A percentile compares a stretch with the other conserved stretches of the same genome.
These are phyloP conservation scores for Oscarella lobularis DNA, from an alignment of 37 sponge, comb jelly and placozoan species.

Conservation along the genomic window DNA sequence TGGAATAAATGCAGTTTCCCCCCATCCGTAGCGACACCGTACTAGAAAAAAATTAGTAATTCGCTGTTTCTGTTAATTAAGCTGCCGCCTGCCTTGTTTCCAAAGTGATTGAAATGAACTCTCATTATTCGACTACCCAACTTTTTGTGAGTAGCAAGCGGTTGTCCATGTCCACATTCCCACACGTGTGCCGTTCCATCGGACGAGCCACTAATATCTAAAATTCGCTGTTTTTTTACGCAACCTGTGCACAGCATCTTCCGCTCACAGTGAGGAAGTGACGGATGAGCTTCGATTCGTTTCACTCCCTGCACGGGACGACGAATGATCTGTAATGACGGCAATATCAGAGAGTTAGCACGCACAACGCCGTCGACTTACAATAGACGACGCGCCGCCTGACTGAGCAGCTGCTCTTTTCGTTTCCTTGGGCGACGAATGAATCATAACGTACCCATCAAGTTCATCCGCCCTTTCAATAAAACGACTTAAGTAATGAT, in stretches of 20 bases:
- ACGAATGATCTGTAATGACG: constrained; percentile 31
- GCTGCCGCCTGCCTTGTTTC: constrained; percentile 82
- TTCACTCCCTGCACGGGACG: constrained; percentile 33
- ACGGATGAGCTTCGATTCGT: constrained; percentile 64
- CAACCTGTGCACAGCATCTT: neutral
- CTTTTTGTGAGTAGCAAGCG: constrained; percentile 23
- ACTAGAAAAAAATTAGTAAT: constrained; percentile 24
- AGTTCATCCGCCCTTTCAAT: neutral
- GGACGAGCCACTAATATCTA: constrained; percentile 65
- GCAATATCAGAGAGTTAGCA: constrained; percentile 23
- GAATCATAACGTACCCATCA: neutral
- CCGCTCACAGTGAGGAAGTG: constrained; percentile 73
- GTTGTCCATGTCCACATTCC: constrained; percentile 54
- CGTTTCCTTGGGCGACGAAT: neutral
- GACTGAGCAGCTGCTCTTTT: neutral
- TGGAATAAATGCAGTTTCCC: constrained; percentile 46
- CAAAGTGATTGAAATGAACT: constrained; percentile 71
- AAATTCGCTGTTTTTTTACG: neutral
- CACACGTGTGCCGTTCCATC: constrained; percentile 67
- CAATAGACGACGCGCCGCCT: neutral
- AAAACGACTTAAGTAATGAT: too few relatives aligned
- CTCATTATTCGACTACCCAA: constrained; percentile 36
- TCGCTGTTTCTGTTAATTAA: neutral
- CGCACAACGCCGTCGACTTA: constrained; percentile 15
- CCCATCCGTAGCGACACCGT: constrained; percentile 49